Base-by-base conservation (phyloP, 2,888 invertebrate species). In the Byasa hedistus region DNA sequence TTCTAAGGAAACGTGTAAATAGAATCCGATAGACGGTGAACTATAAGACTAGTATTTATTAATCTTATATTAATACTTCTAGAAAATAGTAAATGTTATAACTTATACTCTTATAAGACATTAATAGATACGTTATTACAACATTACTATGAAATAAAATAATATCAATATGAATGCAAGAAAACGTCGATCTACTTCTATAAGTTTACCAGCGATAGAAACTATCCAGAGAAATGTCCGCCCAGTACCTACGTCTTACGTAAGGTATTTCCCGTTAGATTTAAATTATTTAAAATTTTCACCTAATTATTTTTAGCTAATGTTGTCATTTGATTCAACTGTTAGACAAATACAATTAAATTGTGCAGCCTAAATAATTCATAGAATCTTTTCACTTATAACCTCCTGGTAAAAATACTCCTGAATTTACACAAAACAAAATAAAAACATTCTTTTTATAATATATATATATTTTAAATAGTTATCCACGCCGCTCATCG, bases 151-250 rank as follows among this genome's bases (percentile, higher is more conserved):
- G 32, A 51, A 36, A 64, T 51, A 15, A 39, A 39, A 48, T 39
- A 48, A n/a, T n/a, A 48, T n/a, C 23, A 72, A 70, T 68, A 70
- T 70, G 17, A 70, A 65, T 52, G 67, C 66, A 32, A 68, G 69
- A 19, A 78, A 68, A 68, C 77, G 78, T 27, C 77, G 73, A 64
- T 69, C 72, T 12, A 60, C 69, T 3, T 66, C 77, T 21, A 72
- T 74, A 24, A 78, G 80, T 54, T 79, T 91, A 65, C 91, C 91
- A 52, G 88, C 91, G 1, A 85, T 91, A 67, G 86, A 89, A 71
- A 86, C 81, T 19, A 70, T 90, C 54, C 89, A 89, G 69, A 80
- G 86, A 71, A 91, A 91, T 82, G 78, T 88, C 57, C 80, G 79
- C 24, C 73, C 79, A 71, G 82, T 79, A 22, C 91, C 91, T 3